phyloP scores from a whole-genome alignment of 2,797 vertebrate species.

The Scolopax rusticola region DNA sequence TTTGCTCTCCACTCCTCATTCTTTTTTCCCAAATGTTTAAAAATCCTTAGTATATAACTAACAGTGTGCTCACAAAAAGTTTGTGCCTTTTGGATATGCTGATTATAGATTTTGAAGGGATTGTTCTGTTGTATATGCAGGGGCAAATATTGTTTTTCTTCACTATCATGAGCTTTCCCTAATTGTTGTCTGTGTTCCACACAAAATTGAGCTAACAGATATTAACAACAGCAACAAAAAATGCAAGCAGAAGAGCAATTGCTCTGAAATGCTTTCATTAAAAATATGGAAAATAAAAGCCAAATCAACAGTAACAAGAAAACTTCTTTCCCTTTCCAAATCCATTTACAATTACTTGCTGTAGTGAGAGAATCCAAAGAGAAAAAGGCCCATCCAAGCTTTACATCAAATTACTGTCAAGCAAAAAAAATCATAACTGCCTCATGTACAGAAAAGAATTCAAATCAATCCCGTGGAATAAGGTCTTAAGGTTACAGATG shows the following conservation, averaged over 20 bases:
- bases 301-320: neutral
- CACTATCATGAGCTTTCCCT: neutral
- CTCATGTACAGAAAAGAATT: conserved; percentile 7
- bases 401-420: neutral
- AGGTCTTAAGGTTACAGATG: conserved; percentile 35
- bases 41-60: neutral
- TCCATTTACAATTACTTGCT: neutral
- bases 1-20: neutral
- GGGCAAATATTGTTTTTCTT: neutral
- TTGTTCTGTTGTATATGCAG: neutral
- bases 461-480: conserved; percentile 40
- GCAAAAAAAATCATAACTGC: neutral
- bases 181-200: neutral
- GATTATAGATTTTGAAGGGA: neutral
- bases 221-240: neutral
- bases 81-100: neutral
- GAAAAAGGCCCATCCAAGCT: neutral
- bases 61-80: neutral
- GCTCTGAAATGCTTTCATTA: neutral
- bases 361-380: neutral
- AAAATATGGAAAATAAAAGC: neutral
- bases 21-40: neutral
- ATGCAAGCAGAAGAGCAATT: neutral
- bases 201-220: neutral
- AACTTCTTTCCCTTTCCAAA: neutral